phyloP scores from a whole-genome alignment of 2,797 vertebrate species.

The Eulemur coronatus region DNA sequence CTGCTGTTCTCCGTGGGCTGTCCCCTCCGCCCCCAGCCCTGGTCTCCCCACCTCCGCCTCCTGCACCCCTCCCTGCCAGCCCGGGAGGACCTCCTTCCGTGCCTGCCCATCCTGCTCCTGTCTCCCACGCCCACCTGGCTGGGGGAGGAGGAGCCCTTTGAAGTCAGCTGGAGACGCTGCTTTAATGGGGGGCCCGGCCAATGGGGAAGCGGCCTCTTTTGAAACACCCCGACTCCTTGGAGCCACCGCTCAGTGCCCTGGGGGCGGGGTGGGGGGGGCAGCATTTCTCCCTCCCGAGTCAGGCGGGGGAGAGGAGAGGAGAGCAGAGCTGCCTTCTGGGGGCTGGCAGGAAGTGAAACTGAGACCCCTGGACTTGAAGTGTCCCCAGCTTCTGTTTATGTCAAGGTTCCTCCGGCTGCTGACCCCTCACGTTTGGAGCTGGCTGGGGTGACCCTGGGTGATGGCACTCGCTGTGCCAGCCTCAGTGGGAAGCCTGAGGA shows the following conservation, averaged over 20 bases:
- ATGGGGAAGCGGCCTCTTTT: not conserved
- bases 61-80: fast-evolving
- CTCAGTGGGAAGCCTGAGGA: not conserved
- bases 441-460: not conserved
- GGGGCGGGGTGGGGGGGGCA: not conserved
- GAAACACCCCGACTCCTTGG: not conserved
- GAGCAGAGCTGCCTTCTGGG: not conserved
- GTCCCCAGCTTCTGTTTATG: not conserved
- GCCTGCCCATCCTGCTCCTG: not conserved
- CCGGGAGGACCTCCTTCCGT: not conserved
- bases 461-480: not conserved
- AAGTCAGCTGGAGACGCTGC: not conserved
- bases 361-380: not conserved
- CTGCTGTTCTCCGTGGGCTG: not conserved
- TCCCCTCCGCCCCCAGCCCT: not conserved
- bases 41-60: not conserved
- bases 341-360: not conserved
- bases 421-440: not conserved
- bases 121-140: not conserved
- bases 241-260: not conserved
- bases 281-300: not conserved
- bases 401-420: not conserved
- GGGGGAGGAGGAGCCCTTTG: not conserved
- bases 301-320: not conserved
- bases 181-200: not conserved